These are phyloP conservation scores for Hippocampus guttulatus DNA, from an alignment of 2,113 vertebrate species.

Conservation along the genomic window DNA sequence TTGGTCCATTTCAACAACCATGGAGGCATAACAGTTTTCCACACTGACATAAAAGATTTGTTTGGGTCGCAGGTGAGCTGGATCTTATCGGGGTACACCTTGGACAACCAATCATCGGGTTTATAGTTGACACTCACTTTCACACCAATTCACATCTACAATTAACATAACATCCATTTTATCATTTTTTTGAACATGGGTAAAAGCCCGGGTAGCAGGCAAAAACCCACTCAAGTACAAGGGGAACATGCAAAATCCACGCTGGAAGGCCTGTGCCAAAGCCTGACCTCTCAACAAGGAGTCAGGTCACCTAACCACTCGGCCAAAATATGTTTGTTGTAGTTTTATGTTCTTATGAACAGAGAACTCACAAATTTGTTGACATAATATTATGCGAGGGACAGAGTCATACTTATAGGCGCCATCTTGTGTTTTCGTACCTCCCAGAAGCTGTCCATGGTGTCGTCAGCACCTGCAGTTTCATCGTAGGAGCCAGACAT, in stretches of 20 bases:
- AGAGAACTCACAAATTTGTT: background rate
- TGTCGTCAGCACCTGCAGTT: slow-evolving; percentile 81
- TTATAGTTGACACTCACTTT: no score
- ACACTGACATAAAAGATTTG: no score
- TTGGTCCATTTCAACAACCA: no score
- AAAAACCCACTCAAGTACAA: background rate
- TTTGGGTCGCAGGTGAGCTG: no score
- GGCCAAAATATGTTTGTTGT: background rate
- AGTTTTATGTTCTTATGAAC: background rate
- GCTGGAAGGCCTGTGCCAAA: background rate
- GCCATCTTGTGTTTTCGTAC: slow-evolving; percentile 57
- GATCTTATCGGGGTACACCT: no score
- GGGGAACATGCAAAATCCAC: background rate
- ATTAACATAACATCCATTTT: background rate
- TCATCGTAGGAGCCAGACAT: slow-evolving; percentile 98
- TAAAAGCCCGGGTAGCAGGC: background rate
- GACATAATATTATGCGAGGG: background rate
- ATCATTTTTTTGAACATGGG: background rate
- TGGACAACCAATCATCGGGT: no score
- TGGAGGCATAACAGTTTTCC: no score
- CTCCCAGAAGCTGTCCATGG: slow-evolving; percentile 99
- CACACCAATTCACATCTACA: background rate
- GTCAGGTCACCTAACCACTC: background rate
- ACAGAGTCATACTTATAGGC: background rate
- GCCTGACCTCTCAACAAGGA: background rate